Percentiles rank a stretch among this genome's conserved stretches.
phyloP scores from a whole-genome alignment of 2,888 invertebrate species.

The Tiliacea citrago region DNA sequence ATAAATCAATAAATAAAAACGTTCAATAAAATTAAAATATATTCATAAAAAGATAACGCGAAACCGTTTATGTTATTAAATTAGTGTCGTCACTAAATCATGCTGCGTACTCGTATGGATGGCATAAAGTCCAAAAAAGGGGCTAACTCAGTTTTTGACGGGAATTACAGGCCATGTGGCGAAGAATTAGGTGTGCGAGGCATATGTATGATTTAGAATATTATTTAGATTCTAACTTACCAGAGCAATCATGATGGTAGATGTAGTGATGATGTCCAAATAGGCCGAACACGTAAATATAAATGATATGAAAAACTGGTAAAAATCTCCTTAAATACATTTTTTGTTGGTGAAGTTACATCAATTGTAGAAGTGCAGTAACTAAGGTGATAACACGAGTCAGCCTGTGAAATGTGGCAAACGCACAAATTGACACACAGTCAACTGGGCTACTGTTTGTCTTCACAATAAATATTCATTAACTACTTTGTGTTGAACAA shows the following conservation, averaged over 20 bases:
- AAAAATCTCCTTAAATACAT: conserved; percentile 82
- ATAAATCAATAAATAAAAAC: too few species aligned
- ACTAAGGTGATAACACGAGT: conserved; percentile 85
- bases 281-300: conserved; percentile 55
- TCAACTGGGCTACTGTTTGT: conserved; percentile 40
- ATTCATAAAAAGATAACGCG: too few species aligned
- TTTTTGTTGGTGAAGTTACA: conserved; percentile 82
- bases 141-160: background rate
- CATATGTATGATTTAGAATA: background rate
- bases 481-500: conserved; percentile 17
- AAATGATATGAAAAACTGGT: conserved; percentile 71
- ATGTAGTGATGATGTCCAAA: conserved; percentile 47
- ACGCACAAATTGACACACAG: conserved; percentile 68
- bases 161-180: background rate
- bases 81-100: too few species aligned
- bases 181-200: background rate
- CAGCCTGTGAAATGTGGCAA: conserved; percentile 76
- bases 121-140: background rate
- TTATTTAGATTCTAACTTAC: conserved; percentile 73
- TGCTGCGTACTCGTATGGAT: too few species aligned
- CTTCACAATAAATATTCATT: conserved; percentile 40
- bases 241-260: conserved; percentile 76
- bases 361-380: conserved; percentile 76
- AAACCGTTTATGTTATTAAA: too few species aligned
- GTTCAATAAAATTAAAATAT: too few species aligned